Conservation (phyloP, 2,113 vertebrate species). For the Colius striatus region DNA sequence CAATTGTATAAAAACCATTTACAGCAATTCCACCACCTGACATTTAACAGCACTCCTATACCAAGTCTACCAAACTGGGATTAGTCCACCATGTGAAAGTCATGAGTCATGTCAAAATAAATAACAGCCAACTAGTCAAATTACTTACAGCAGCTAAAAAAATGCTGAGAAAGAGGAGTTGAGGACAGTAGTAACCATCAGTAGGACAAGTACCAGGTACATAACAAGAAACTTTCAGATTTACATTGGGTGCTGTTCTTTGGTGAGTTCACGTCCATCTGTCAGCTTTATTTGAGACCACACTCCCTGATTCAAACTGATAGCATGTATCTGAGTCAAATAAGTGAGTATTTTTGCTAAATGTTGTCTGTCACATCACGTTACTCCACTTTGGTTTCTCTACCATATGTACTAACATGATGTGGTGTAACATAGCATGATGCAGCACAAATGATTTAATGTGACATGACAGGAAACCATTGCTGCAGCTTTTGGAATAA, state of each 20-base stretch:
- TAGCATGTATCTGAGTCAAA: conserved; percentile 32
- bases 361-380: conserved; percentile 65
- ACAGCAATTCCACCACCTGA: conserved; percentile 2
- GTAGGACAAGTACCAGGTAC: background rate
- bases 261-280: background rate
- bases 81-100: conserved; percentile 6
- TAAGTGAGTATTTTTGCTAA: conserved; percentile 51
- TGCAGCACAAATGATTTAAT: background rate
- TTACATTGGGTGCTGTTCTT: background rate
- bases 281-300: conserved; percentile 13
- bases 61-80: background rate
- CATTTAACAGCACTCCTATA: background rate
- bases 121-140: background rate
- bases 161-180: background rate
- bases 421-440: background rate
- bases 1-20: background rate
- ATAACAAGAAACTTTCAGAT: background rate
- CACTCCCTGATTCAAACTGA: conserved; percentile 33
- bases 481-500: background rate
- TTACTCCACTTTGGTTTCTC: background rate
- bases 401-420: background rate
- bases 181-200: background rate
- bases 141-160: background rate
- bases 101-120: conserved; percentile 6
- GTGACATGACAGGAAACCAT: background rate